phyloP scores from a whole-genome alignment of 2,113 vertebrate genomes.

The Tonatia bakeri region DNA sequence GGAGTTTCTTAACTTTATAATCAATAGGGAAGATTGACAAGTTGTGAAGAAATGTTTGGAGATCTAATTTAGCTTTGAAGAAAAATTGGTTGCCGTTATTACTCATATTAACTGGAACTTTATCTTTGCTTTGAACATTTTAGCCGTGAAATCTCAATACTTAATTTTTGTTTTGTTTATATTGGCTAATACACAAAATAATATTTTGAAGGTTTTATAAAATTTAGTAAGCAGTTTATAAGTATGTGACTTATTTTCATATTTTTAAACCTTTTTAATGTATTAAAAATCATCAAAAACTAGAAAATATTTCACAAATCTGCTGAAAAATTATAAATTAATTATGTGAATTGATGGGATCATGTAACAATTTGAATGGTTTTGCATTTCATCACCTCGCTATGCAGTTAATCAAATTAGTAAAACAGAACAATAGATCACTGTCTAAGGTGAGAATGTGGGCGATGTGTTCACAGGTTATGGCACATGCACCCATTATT shows the following conservation, averaged over 20 bases:
- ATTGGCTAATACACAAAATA: neutral
- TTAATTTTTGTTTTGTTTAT: slow-evolving; percentile 21
- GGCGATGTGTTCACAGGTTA: neutral
- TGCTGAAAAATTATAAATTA: neutral
- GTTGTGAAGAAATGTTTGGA: neutral
- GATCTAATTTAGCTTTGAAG: slow-evolving; percentile 13
- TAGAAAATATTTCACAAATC: neutral
- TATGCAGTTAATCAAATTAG: neutral
- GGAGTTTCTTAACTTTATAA: neutral
- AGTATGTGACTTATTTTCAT: neutral
- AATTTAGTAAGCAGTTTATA: neutral
- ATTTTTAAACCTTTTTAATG: neutral
- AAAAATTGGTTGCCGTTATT: neutral
- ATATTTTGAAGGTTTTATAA: slow-evolving; percentile 14
- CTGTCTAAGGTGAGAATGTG: neutral
- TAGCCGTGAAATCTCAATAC: slow-evolving; percentile 13
- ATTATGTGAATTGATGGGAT: neutral
- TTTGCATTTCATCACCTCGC: neutral
- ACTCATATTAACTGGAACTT: neutral
- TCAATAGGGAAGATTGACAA: neutral
- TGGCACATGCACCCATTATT: neutral
- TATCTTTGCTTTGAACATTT: neutral
- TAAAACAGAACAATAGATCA: neutral
- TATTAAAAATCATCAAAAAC: neutral
- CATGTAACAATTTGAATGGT: neutral